Percentiles rank a stretch among this genome's conserved stretches.
These are phyloP conservation scores for Lasioglossum calceatum DNA, from an alignment of 2,888 invertebrate genomes.

Conservation along the genomic window DNA sequence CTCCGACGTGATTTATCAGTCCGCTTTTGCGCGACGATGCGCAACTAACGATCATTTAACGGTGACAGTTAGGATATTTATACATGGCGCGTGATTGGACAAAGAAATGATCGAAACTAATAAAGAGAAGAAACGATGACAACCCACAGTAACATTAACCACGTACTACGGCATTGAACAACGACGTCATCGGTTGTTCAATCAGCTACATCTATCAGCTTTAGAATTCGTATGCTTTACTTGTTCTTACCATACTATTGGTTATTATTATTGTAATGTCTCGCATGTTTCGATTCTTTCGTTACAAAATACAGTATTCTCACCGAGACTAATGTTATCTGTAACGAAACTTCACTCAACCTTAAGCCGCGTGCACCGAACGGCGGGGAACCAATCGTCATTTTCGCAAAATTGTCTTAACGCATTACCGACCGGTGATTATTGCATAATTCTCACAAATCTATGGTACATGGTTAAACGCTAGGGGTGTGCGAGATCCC, in stretches of 20 bases:
- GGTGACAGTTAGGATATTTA: constrained; percentile 38
- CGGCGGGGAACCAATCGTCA: background rate
- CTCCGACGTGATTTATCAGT: constrained; percentile 60
- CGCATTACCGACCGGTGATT: no score
- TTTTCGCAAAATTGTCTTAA: background rate
- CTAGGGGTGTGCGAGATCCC: no score
- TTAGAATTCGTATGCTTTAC: constrained; percentile 84
- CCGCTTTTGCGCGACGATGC: constrained; percentile 45
- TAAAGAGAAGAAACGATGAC: constrained; percentile 55
- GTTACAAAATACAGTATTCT: constrained; percentile 69
- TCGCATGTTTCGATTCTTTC: constrained; percentile 52
- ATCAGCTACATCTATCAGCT: constrained; percentile 82
- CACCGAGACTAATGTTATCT: constrained; percentile 49
- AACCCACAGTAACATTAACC: constrained; percentile 79
- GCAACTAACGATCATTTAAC: constrained; percentile 43
- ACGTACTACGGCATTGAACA: constrained; percentile 80
- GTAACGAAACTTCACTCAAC: constrained; percentile 40
- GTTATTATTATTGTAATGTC: constrained; percentile 69
- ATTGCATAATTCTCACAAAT: no score
- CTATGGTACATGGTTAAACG: no score
- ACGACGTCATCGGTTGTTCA: constrained; percentile 76
- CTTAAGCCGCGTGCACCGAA: background rate
- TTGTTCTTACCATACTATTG: constrained; percentile 78
- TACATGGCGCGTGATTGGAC: constrained; percentile 45
- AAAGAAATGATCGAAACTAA: constrained; percentile 15